Conservation (phyloP, 2,888 invertebrate species). For the Metacarcinus magister region DNA sequence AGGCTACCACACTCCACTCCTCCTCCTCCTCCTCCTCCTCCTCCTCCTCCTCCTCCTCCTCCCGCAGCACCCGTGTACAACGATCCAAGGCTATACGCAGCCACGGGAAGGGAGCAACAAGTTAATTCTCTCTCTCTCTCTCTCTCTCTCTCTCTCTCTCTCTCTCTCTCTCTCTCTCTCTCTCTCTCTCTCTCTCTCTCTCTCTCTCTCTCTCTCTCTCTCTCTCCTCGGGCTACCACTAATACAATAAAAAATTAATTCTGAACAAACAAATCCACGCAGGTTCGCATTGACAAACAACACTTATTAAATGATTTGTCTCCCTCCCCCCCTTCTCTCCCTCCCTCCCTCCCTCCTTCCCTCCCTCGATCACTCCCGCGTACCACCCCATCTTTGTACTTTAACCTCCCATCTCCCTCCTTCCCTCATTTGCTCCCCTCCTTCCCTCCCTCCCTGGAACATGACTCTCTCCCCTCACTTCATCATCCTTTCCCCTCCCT, state of each 20-base stretch:
- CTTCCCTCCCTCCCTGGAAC: not conserved
- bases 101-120: constrained; percentile 1
- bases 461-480: not conserved
- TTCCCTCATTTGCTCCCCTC: not conserved
- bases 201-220: too few relatives aligned
- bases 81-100: not conserved
- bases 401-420: not conserved
- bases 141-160: constrained; percentile 57
- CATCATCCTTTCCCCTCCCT: not conserved
- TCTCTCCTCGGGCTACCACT: too few relatives aligned
- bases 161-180: not conserved
- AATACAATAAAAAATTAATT: not conserved
- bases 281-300: not conserved
- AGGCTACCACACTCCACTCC: not conserved
- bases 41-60: constrained; percentile 48
- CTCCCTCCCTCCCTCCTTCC: not conserved
- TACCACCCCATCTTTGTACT: not conserved
- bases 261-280: not conserved
- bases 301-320: not conserved
- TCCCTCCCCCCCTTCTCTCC: not conserved
- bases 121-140: constrained; percentile 9
- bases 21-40: constrained; percentile 45
- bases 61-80: not conserved
- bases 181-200: too few relatives aligned
- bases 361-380: not conserved